Evolutionary conservation across 2,797 vertebrate genomes (phyloP).

Genomic region (Danio kyathit): DNA sequence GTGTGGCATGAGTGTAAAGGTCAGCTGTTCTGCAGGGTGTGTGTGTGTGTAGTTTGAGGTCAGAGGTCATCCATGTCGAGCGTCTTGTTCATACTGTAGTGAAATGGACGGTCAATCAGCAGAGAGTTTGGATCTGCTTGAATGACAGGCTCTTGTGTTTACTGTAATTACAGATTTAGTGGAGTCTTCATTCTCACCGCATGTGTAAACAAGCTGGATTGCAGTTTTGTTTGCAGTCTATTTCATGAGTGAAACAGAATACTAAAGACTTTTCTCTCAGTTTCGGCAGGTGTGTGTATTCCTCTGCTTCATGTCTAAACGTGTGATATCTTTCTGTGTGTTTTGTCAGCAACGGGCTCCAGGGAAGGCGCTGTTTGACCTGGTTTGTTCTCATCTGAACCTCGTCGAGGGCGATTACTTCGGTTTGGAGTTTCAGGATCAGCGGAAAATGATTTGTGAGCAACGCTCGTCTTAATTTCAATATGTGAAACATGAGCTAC

Average conservation of each 20-base stretch:
- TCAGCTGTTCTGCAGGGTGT: not conserved
- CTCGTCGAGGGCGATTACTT: slow-evolving; percentile 98
- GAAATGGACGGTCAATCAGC: not conserved
- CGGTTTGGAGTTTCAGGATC: slow-evolving; percentile 95
- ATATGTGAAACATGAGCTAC: not conserved
- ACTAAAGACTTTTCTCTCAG: not conserved
- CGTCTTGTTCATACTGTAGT: slow-evolving; percentile 8
- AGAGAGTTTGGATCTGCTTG: not conserved
- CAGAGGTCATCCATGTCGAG: not conserved
- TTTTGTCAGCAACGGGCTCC: slow-evolving; percentile 91
- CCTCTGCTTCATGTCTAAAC: not conserved
- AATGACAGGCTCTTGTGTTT: not conserved
- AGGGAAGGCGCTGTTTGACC: slow-evolving; percentile 91
- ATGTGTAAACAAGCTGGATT: not conserved
- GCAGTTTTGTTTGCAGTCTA: not conserved
- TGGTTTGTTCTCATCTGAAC: slow-evolving; percentile 94
- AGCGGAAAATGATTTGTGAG: slow-evolving; percentile 94
- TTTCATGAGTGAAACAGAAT: not conserved
- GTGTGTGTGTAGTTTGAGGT: slow-evolving; percentile 9
- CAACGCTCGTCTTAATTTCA: slow-evolving; percentile 15
- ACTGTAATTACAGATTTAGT: not conserved
- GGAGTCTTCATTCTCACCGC: not conserved
- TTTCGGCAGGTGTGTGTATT: not conserved
- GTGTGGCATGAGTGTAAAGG: not conserved
- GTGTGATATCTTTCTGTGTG: not conserved